A percentile compares a stretch with the other conserved stretches of the same genome.
phyloP scores from a whole-genome alignment of 2,113 vertebrate genomes.

The Salvelinus namaycush region DNA sequence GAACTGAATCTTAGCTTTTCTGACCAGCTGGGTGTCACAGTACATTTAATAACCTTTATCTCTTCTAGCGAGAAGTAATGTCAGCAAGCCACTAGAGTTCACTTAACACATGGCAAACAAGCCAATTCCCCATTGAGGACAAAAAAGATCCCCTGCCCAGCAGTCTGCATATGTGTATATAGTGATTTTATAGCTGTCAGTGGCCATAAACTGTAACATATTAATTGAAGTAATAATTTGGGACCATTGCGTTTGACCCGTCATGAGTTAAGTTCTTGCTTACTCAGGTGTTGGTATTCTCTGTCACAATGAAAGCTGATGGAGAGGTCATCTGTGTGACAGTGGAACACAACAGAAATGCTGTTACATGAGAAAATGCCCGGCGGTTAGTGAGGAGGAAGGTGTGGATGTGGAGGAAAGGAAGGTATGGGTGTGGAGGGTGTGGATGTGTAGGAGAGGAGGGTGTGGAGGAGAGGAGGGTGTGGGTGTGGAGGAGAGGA shows the following conservation, averaged over 20 bases:
- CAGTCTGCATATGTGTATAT: conserved; percentile 28
- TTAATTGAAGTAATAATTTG: conserved; percentile 72
- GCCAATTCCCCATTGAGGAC: conserved; percentile 9
- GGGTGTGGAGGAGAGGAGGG: background rate
- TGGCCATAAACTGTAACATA: conserved; percentile 61
- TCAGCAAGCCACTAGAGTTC: background rate
- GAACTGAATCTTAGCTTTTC: too few relatives aligned
- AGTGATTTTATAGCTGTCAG: conserved; percentile 70
- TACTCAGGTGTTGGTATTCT: conserved; percentile 69
- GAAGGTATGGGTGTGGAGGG: too few relatives aligned
- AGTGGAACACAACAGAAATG: conserved; percentile 28
- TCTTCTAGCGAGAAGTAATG: background rate
- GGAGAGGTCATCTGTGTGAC: conserved; percentile 73
- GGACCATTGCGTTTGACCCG: conserved; percentile 65
- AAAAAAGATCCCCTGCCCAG: background rate
- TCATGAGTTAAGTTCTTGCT: conserved; percentile 61
- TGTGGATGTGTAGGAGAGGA: too few relatives aligned
- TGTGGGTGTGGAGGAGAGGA: background rate
- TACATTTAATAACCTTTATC: conserved; percentile 10
- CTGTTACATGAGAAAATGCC: background rate
- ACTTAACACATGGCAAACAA: conserved; percentile 12
- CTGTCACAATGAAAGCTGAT: conserved; percentile 67
- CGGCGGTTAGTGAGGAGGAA: background rate
- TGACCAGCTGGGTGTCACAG: conserved; percentile 22
- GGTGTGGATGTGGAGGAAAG: too few relatives aligned